Base-by-base conservation (phyloP, 2,888 invertebrate genomes). In the Amblyjoppa proteus region DNA sequence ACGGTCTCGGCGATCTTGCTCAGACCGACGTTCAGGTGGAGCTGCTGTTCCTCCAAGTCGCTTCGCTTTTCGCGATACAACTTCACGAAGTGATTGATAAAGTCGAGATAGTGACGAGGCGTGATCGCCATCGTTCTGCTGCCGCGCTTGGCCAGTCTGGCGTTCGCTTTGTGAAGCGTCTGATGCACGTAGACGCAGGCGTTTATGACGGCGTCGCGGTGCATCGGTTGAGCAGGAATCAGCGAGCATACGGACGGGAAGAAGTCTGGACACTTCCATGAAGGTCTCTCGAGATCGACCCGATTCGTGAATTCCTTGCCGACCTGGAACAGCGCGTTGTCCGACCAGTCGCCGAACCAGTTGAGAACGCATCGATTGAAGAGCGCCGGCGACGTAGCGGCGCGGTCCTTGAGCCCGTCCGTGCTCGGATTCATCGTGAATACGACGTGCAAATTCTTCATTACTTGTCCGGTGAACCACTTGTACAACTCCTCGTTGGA, bases 351-450 rank as follows among this genome's bases (percentile, higher is more conserved):
- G 13, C 99, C 99, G 94, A 99, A 99, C 99, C 99, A 99, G 94
- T 99, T 99, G 90, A 99, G 96, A 13, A 99, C 99, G 94, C 99
- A 99, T 94, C 99, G 96, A 95, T 99, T 99, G 96, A 99, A 99
- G 81, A 99, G 95, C 4, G 99, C 99, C 45, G 99, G 99, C 5
- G 99, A 99, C 0, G 99, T 99, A 11, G 99, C 98, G 0, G 99
- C 99, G 87, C 99, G 96, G 94, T 99, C 99, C 94, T 99, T 99
- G 64, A 99, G 95, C 0, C 99, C 99, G 93, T 99, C 99, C 0
- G 99, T 98, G 0, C 99, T 99, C 9, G 99, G 99, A 95, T 99
- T 99, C 99, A 99, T 99, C 0, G 99, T 99, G 95, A 99, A 99
- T 66, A 99, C 99, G 11, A 99, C 99, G 94, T 99, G 99, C 71